Percentiles rank a stretch among this genome's conserved stretches.
These are phyloP conservation scores for Drosophila mayri DNA, from an alignment of 1,140 invertebrate species.

Conservation along the genomic window DNA sequence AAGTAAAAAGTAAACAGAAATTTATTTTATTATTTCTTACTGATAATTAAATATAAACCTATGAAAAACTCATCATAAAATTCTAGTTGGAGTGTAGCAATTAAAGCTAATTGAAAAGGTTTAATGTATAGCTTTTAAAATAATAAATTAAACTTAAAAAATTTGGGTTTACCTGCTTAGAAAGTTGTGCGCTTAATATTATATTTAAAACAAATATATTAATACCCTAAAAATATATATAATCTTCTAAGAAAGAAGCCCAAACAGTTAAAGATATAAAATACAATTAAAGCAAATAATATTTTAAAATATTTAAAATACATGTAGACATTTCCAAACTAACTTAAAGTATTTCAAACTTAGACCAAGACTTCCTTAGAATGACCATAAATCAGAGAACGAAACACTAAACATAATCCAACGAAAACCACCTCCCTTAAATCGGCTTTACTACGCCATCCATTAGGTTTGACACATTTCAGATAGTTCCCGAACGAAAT, in stretches of 20 bases:
- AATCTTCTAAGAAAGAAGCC: not conserved
- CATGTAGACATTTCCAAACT: too few relatives aligned
- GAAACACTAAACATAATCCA: constrained; percentile 29
- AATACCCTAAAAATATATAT: not conserved
- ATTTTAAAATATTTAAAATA: not conserved
- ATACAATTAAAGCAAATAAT: not conserved
- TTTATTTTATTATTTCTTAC: not conserved
- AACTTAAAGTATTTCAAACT: not conserved
- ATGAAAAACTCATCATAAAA: not conserved
- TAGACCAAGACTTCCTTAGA: not conserved
- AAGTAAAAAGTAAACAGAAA: not conserved
- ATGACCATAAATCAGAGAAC: constrained; percentile 19
- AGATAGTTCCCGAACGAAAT: constrained; percentile 24
- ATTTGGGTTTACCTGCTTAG: not conserved
- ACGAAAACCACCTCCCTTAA: constrained; percentile 7
- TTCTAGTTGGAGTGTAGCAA: not conserved
- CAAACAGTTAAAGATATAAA: not conserved
- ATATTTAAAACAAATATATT: not conserved
- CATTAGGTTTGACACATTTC: constrained; percentile 52
- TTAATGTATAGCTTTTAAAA: not conserved
- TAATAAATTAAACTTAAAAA: not conserved
- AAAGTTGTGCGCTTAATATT: not conserved
- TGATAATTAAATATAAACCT: not conserved
- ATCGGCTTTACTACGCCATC: constrained; percentile 15
- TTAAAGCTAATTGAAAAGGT: not conserved